Conservation (phyloP, 2,113 vertebrate genomes). For the Circaetus gallicus region DNA sequence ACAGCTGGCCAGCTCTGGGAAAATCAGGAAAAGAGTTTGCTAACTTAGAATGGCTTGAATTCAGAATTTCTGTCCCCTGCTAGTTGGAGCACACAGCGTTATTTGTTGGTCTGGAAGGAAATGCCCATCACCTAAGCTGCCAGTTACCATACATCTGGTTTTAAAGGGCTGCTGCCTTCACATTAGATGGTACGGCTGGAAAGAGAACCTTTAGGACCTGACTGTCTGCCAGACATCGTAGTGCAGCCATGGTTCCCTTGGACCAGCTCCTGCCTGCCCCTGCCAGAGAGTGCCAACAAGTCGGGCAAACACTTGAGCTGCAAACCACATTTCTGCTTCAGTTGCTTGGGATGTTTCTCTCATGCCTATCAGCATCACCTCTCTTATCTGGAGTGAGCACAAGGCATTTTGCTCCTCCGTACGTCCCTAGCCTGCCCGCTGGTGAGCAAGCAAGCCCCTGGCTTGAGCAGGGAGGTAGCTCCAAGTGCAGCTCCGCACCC, state of each 20-base stretch:
- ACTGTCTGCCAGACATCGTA: background rate
- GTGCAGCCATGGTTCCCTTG: fast-evolving
- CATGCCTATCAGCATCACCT: conserved; percentile 1
- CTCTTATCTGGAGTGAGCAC: conserved; percentile 30
- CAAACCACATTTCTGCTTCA: conserved; percentile 10
- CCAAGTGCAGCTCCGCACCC: background rate
- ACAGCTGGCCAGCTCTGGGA: background rate
- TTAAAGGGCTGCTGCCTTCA: background rate
- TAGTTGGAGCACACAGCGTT: background rate
- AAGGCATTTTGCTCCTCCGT: background rate
- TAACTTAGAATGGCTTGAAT: background rate
- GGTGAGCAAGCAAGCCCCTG: background rate
- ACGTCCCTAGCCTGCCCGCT: background rate
- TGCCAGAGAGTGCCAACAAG: background rate
- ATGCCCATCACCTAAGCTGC: background rate
- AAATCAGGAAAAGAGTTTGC: background rate
- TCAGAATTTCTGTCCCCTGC: background rate
- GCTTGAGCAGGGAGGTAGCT: background rate
- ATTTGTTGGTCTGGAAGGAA: background rate
- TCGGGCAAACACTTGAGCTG: background rate
- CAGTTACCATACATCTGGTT: background rate
- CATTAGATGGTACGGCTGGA: background rate
- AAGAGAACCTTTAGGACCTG: background rate
- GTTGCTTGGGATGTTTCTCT: conserved; percentile 12
- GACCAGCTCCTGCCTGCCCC: background rate